Conservation (phyloP, 2,888 invertebrate species). For the Unio delphinus region DNA sequence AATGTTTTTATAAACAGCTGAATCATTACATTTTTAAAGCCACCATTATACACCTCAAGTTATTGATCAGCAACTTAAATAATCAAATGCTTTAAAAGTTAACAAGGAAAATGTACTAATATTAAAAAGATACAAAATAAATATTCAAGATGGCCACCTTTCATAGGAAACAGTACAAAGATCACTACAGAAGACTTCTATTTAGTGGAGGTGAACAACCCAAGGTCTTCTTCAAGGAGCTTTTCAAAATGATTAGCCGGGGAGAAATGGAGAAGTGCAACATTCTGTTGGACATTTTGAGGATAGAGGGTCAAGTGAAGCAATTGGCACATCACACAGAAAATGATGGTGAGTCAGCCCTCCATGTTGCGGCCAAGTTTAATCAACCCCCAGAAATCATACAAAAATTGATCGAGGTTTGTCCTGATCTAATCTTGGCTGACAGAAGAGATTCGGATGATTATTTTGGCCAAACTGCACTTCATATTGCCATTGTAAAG, state of each 20-base stretch:
- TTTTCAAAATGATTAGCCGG: slow-evolving; percentile 20
- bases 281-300: slow-evolving; percentile 23
- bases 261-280: slow-evolving; percentile 23
- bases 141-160: no score
- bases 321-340: slow-evolving; percentile 19
- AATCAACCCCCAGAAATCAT: slow-evolving; percentile 36
- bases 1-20: no score
- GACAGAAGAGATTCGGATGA: slow-evolving; percentile 33
- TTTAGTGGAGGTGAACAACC: slow-evolving; percentile 20
- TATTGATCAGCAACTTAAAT: no score
- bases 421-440: slow-evolving; percentile 34
- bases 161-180: slow-evolving; percentile 26
- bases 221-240: slow-evolving; percentile 17
- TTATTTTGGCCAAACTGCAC: slow-evolving; percentile 41
- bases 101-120: no score
- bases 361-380: slow-evolving; percentile 44
- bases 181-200: slow-evolving; percentile 24
- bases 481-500: slow-evolving; percentile 46
- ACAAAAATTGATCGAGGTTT: slow-evolving; percentile 22
- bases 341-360: slow-evolving; percentile 35
- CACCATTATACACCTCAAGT: no score
- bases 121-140: no score
- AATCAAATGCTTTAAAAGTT: no score
- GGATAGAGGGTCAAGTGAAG: slow-evolving; percentile 18
- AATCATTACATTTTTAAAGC: no score